Conservation (phyloP, 1,140 invertebrate species). For the Apis dorsata region DNA sequence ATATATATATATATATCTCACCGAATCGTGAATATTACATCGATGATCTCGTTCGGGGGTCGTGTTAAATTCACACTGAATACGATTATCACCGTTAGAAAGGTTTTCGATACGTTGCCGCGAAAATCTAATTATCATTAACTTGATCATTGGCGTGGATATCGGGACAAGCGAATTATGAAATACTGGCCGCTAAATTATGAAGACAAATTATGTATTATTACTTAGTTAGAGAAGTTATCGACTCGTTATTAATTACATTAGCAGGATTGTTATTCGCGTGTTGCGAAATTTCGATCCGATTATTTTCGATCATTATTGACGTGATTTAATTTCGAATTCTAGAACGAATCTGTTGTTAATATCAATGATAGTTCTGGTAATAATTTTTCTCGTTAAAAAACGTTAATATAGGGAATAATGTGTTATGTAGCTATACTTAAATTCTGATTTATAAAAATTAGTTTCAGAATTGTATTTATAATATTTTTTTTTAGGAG, state of each 20-base stretch:
- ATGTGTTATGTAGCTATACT: no score
- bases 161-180: neutral
- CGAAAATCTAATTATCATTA: slow-evolving; percentile 1
- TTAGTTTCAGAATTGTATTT: no score
- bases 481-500: no score
- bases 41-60: neutral
- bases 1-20: no score
- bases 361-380: no score
- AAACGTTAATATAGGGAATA: no score
- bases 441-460: no score
- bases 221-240: neutral
- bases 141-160: neutral
- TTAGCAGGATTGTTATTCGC: neutral
- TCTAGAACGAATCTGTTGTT: no score
- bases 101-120: neutral
- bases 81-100: slow-evolving; percentile 14
- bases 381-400: no score
- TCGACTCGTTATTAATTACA: neutral
- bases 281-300: neutral
- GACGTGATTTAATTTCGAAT: no score
- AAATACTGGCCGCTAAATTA: neutral
- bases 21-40: neutral
- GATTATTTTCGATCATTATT: no score
- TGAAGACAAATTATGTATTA: neutral
- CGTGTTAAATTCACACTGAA: neutral